A percentile compares a stretch with the other conserved stretches of the same genome.
phyloP scores from a whole-genome alignment of 2,888 invertebrate species.

The Lasioglossum oenotherae region DNA sequence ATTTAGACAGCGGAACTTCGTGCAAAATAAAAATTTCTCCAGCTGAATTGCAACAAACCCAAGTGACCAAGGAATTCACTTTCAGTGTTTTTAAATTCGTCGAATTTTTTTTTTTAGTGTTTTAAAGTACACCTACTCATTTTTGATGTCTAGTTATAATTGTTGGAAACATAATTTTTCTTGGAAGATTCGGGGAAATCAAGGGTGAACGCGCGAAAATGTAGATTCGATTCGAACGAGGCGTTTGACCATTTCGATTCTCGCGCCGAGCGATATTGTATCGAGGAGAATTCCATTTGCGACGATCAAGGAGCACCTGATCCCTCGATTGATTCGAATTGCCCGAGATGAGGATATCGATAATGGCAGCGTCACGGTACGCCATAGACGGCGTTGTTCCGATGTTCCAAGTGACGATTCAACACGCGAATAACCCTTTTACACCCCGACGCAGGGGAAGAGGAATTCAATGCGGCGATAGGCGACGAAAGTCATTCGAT shows the following conservation, averaged over 20 bases:
- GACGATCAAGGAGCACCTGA: slow-evolving; percentile 27
- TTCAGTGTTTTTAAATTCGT: too few relatives aligned
- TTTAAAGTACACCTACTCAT: too few relatives aligned
- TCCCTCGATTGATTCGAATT: slow-evolving; percentile 44
- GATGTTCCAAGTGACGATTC: slow-evolving; percentile 2
- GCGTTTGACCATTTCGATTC: slow-evolving; percentile 7
- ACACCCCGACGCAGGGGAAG: neutral
- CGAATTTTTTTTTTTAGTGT: too few relatives aligned
- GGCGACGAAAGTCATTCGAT: slow-evolving; percentile 36
- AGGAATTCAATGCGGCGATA: neutral
- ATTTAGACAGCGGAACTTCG: too few relatives aligned
- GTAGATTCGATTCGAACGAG: neutral
- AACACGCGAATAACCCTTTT: slow-evolving; percentile 29
- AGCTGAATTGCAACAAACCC: too few relatives aligned
- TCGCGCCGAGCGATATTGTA: slow-evolving; percentile 16
- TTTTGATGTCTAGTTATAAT: too few relatives aligned
- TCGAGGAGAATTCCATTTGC: slow-evolving; percentile 37
- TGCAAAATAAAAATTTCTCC: too few relatives aligned
- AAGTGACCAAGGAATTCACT: too few relatives aligned
- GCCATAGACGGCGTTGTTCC: slow-evolving; percentile 25
- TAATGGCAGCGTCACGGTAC: slow-evolving; percentile 29
- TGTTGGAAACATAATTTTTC: too few relatives aligned
- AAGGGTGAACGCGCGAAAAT: neutral
- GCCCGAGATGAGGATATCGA: slow-evolving; percentile 21
- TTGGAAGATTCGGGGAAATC: neutral